phyloP scores from a whole-genome alignment of 2,113 vertebrate species.

The Chinchilla lanigera region DNA sequence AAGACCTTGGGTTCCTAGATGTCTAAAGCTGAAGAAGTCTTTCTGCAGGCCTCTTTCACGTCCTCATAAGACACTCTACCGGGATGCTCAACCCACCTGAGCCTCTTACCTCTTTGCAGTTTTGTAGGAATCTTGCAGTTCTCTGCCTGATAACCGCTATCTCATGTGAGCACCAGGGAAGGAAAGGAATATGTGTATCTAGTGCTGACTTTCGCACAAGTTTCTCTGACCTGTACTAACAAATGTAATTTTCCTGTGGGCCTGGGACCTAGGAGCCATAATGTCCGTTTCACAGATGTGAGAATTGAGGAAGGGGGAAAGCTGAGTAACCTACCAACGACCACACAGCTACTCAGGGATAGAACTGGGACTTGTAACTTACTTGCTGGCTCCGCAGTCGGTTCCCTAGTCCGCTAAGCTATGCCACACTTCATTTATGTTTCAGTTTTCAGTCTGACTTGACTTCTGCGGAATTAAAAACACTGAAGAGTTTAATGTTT shows the following conservation, averaged over 20 bases:
- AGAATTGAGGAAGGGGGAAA: not conserved
- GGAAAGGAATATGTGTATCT: not conserved
- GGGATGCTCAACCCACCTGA: not conserved
- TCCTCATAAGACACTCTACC: too few species aligned
- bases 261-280: not conserved
- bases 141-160: not conserved
- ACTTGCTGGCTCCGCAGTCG: not conserved
- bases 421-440: not conserved
- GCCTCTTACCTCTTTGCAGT: not conserved
- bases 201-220: rapidly evolving
- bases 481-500: not conserved
- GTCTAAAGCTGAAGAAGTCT: not conserved
- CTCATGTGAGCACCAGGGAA: not conserved
- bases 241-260: not conserved
- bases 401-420: not conserved
- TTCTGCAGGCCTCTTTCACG: not conserved
- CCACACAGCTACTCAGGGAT: not conserved
- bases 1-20: not conserved
- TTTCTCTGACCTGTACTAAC: not conserved
- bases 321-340: not conserved
- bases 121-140: not conserved
- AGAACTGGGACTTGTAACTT: not conserved
- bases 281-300: not conserved
- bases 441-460: not conserved
- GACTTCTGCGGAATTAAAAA: not conserved